These are phyloP conservation scores for Equus przewalskii DNA, from an alignment of 2,113 vertebrate species.

Conservation along the genomic window DNA sequence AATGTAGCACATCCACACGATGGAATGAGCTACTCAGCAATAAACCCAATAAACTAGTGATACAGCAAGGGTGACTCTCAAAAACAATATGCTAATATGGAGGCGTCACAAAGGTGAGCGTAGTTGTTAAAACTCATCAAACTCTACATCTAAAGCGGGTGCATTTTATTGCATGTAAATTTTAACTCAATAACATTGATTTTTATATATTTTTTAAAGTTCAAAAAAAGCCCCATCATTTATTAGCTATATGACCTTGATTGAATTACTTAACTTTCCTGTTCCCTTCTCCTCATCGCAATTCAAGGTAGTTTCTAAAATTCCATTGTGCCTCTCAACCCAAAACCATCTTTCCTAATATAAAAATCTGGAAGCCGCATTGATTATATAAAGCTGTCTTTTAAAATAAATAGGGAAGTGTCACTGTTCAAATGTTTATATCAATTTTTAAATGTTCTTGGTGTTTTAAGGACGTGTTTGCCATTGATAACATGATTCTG, in stretches of 20 bases:
- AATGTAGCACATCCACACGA: accelerated
- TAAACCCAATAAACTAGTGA: background rate
- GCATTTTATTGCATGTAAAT: background rate
- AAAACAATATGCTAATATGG: background rate
- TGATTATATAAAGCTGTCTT: background rate
- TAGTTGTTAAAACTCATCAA: background rate
- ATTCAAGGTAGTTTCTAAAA: background rate
- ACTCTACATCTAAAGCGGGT: background rate
- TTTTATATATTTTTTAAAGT: background rate
- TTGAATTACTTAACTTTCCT: background rate
- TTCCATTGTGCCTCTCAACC: background rate
- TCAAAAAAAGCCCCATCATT: background rate
- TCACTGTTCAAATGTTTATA: background rate
- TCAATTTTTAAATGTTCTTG: background rate
- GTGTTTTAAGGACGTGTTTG: background rate
- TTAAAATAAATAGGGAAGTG: background rate
- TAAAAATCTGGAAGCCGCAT: background rate
- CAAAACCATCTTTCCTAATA: background rate
- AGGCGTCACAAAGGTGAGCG: background rate
- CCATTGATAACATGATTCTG: background rate
- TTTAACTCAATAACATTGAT: background rate
- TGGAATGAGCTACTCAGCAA: background rate
- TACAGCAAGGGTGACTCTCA: background rate
- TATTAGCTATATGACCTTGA: background rate
- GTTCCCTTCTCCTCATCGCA: background rate